phyloP scores from a whole-genome alignment of 2,113 vertebrate genomes.

The Pollimyrus isidori region DNA sequence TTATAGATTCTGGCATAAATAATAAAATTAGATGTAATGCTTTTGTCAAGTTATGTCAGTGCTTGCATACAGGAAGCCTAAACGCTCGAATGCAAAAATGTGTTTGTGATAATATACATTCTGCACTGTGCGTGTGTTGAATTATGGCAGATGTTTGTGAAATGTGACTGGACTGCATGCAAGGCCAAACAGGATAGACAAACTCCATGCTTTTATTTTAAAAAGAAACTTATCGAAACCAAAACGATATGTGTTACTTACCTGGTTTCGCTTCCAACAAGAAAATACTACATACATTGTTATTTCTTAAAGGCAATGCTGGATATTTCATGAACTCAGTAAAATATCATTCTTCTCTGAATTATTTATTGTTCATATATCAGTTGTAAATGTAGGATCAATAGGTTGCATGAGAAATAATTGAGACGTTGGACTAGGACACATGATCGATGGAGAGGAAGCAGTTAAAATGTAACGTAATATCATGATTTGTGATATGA shows the following conservation, averaged over 20 bases:
- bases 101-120: not conserved
- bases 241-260: not conserved
- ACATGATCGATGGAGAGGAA: not conserved
- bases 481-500: not conserved
- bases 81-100: not conserved
- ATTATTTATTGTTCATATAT: conserved; percentile 2
- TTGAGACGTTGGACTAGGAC: not conserved
- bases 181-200: not conserved
- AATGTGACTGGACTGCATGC: not conserved
- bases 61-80: not conserved
- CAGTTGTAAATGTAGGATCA: not conserved
- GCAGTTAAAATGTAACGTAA: conserved; percentile 1
- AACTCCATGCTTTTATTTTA: not conserved
- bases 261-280: not conserved
- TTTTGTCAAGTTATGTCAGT: not conserved
- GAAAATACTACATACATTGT: not conserved
- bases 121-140: not conserved
- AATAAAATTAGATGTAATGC: not conserved
- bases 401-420: not conserved
- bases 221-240: not conserved
- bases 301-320: not conserved
- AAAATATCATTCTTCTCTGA: not conserved
- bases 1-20: not conserved
- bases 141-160: not conserved
- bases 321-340: not conserved